A percentile compares a stretch with the other conserved stretches of the same genome.
Evolutionary conservation across 2,797 vertebrate species (phyloP).

Genomic region (Clarias platycephalus): DNA sequence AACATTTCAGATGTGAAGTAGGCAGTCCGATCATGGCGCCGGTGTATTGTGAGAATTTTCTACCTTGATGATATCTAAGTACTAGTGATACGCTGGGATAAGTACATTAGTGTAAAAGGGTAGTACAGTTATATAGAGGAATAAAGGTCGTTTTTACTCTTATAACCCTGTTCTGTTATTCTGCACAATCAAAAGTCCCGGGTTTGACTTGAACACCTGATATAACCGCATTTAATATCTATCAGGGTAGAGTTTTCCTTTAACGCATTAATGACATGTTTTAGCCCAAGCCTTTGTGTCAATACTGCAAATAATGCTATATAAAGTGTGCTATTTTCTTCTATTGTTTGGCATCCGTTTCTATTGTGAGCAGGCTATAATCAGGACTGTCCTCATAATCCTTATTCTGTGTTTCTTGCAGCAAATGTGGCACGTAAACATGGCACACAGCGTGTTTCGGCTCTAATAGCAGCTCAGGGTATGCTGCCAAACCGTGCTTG

Average conservation of each 20-base stretch:
- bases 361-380: neutral
- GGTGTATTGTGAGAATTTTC: too few species aligned
- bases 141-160: too few species aligned
- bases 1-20: too few species aligned
- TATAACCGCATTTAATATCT: neutral
- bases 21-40: too few species aligned
- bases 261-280: neutral
- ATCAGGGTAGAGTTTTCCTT: neutral
- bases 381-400: neutral
- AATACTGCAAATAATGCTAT: neutral
- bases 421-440: neutral
- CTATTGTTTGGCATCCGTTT: neutral
- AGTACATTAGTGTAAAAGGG: too few species aligned
- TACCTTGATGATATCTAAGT: too few species aligned
- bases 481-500: neutral
- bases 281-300: neutral
- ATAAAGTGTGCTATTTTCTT: constrained; percentile 2
- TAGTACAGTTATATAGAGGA: too few species aligned
- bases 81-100: too few species aligned
- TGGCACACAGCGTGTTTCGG: neutral
- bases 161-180: too few species aligned
- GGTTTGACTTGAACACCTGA: too few species aligned
- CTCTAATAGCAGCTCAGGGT: neutral
- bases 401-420: constrained; percentile 10
- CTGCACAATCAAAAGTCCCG: too few species aligned